Percentiles rank a stretch among this genome's conserved stretches.
Conservation (phyloP, 1,140 invertebrate species). For the Goniozus legneri region DNA sequence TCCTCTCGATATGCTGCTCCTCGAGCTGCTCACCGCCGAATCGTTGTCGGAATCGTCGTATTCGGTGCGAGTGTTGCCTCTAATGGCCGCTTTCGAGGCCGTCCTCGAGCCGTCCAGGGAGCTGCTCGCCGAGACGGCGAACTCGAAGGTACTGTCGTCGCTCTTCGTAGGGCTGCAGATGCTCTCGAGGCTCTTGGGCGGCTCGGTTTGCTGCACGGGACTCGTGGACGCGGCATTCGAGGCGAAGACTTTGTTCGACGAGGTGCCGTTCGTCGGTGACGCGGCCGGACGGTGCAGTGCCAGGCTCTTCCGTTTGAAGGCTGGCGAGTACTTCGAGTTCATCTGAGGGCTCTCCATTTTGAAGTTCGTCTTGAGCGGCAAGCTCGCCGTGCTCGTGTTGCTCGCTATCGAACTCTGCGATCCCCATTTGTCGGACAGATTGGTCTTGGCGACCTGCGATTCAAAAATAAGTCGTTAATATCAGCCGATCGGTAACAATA, state of each 20-base stretch:
- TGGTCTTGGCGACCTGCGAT: conserved; percentile 31
- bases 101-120: conserved; percentile 34
- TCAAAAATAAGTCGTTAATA: conserved; percentile 7
- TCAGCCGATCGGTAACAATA: not conserved
- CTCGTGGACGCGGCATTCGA: conserved; percentile 1
- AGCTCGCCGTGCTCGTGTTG: conserved; percentile 37
- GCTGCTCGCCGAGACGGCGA: conserved; percentile 33
- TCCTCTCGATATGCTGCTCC: conserved; percentile 64
- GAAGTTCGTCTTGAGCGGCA: conserved; percentile 37
- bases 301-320: conserved; percentile 74
- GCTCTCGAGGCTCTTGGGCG: conserved; percentile 60
- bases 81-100: conserved; percentile 14
- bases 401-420: conserved; percentile 44
- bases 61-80: conserved; percentile 39
- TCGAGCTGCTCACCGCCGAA: conserved; percentile 77
- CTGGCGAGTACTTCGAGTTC: conserved; percentile 78
- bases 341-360: conserved; percentile 49
- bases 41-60: conserved; percentile 80
- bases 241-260: conserved; percentile 12
- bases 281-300: conserved; percentile 59
- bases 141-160: conserved; percentile 57
- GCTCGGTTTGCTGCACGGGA: conserved; percentile 28
- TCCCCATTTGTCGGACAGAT: conserved; percentile 46
- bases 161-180: conserved; percentile 59
- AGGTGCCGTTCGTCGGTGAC: conserved; percentile 44